Evolutionary conservation across 2,888 invertebrate genomes (phyloP), one percentile per base, ranked within the genome.

Genomic region (Linhomoeus sp.): DNA sequence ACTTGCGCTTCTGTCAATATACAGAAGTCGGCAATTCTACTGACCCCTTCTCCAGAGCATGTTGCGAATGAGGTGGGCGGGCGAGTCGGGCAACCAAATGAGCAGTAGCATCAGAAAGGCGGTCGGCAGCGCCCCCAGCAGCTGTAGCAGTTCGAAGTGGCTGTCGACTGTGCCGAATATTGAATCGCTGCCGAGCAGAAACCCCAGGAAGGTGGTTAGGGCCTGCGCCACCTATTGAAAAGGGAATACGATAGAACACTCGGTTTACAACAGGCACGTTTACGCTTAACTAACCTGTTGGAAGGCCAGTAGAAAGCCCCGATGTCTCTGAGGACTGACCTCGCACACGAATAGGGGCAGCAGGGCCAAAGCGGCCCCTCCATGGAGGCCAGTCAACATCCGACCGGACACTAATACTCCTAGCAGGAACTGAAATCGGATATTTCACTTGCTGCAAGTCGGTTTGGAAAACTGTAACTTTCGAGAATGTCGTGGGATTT

Each of bases 251-350:
- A 41, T 19, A 17, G 22, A 15, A n/a, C n/a, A n/a, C n/a, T n/a
- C n/a, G n/a, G n/a, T n/a, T n/a, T n/a, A n/a, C 7, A 17, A 15
- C 22, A 41, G 24, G 7, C 15, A 9, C 15, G 55, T 54, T 1
- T 57, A 47, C 1, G 60, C 58, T 48, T 61, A 60, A 9, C 55
- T 56, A 0, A 60, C 57, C 55, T 61, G 59, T 58, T 61, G 60
- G 33, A 61, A 54, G 9, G 57, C 55, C 19, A 54, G 57, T 29
- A 61, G 48, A 29, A 61, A 57, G 3, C 56, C 51, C 24, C 59
- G 44, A 43, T 55, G 50, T n/a, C 50, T 41, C 15, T 49, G 46
- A 9, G 57, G 55, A 23, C 55, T 55, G 19, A 57, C 54, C 47
- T 61, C 61, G 35, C 57, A 55, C n/a, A 58, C 55, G 48, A 58